Evolutionary conservation across 2,888 invertebrate species (phyloP), one percentile per base, ranked within the genome.

Genomic region (Petrolisthes cinctipes): DNA sequence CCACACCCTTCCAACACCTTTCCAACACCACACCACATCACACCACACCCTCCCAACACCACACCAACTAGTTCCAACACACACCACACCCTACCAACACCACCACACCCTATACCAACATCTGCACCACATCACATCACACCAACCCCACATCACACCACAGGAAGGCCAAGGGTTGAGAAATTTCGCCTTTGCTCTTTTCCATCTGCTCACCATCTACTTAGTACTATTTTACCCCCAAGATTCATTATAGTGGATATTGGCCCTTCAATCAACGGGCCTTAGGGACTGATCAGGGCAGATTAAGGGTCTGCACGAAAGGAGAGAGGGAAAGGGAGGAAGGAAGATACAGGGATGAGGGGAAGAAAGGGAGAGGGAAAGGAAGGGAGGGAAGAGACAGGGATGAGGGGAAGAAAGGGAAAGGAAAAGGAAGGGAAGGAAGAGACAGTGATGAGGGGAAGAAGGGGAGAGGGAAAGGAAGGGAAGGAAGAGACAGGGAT

Each of bases 181-280:
- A 1, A 51, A 76, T 14, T 23, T 76, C 20, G 11, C 81, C 23
- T 61, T 51, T 11, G 53, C n/a, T 78, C 7, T 78, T 78, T 78
- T 78, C 78, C 37, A 5, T 78, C 61, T 7, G 37, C 37, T 37
- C n/a, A 53, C 11, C 71, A 20, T 61, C 61, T 61, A 6, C 61
- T 61, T 61, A 61, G 61, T 14, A 61, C 61, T 61, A 82, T 86
- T 83, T 83, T 82, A 57, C 83, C 71, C 76, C 81, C 57, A 71
- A 71, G 86, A 71, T 78, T 54, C 82, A 79, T 86, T 86, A 53
- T 79, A 86, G 76, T 79, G 86, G 78, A 86, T 79, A 83, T 71
- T 86, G 83, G 85, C 68, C 85, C 85, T 85, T 85, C 85, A 85
- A 85, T 85, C 85, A 85, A 79, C 56, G 85, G 79, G 80, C 85